Evolutionary conservation across 2,797 vertebrate genomes (phyloP).

Genomic region (Morus bassanus): DNA sequence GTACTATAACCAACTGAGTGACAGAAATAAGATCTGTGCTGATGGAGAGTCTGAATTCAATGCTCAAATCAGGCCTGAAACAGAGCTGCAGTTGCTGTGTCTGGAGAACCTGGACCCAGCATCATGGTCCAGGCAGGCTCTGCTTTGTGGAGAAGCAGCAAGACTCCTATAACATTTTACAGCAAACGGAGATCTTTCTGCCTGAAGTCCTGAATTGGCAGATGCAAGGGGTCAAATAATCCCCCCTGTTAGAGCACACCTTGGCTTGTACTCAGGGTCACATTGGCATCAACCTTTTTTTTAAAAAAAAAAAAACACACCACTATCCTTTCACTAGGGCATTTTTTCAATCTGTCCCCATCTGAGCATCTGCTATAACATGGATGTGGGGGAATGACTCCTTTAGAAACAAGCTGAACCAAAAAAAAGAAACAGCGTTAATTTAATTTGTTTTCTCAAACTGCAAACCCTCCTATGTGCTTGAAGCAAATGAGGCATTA

Average conservation of each 20-base stretch:
- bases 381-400: neutral
- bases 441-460: constrained; percentile 63
- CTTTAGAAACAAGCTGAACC: neutral
- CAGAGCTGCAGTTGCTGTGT: neutral
- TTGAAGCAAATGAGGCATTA: constrained; percentile 41
- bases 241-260: neutral
- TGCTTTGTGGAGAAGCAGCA: neutral
- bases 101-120: neutral
- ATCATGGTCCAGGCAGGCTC: neutral
- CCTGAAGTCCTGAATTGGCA: neutral
- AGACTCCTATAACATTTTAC: neutral
- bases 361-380: neutral
- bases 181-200: neutral
- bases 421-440: neutral
- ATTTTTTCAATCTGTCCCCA: neutral
- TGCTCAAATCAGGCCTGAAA: neutral
- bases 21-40: neutral
- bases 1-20: neutral
- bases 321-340: neutral
- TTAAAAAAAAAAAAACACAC: no score
- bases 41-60: neutral
- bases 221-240: neutral
- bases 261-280: neutral
- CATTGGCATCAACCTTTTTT: neutral
- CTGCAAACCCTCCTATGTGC: neutral